Base-by-base conservation (phyloP, 2,797 vertebrate species). In the Jordanella pulchra region DNA sequence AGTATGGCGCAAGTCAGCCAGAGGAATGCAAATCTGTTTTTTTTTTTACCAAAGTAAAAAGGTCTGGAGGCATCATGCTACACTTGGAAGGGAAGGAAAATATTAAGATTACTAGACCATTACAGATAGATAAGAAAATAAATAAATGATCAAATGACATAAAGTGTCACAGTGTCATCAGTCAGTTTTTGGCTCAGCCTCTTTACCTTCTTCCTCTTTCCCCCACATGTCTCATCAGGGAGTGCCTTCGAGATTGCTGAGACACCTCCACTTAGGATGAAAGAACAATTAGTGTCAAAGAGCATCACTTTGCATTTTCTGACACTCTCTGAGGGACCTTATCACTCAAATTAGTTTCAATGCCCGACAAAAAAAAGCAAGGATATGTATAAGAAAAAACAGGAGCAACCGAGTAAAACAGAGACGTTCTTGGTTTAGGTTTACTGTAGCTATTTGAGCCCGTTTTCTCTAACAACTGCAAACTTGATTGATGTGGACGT, bases 201-300 rank as follows among this genome's bases (percentile, higher is more conserved):
- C 66, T 42, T 17, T 50, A 28, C 18, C 21, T 4, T 28, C 28
- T 53, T 23, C 42, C 56, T 42, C 28, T 27, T 69, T 42, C 56
- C 35, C 56, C 50, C 82, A 50, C 63, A 70, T 30, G 78, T 70
- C 79, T 89, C 75, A 83, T 88, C 88, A 71, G 21, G 7, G 72
- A 75, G 75, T 58, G 73, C 78, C 88, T 83, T 77, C 48, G 82
- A 89, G 84, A 88, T 71, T 66, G 80, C 55, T 67, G 27, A 78
- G 83, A 87, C 0, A 45, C 58, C 13, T 1, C 58, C 3, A 51
- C 81, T 86, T 80, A 83, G 77, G 77, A 89, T 82, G 79, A 83
- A 84, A 84, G 77, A 83, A 86, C 89, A 91, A 90, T 89, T 89
- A 87, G 80, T 85, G 86, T 84, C 87, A 90, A 72, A 72, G 81